Base-by-base conservation (phyloP, 2,888 invertebrate genomes). In the Pediacus dermestoides region DNA sequence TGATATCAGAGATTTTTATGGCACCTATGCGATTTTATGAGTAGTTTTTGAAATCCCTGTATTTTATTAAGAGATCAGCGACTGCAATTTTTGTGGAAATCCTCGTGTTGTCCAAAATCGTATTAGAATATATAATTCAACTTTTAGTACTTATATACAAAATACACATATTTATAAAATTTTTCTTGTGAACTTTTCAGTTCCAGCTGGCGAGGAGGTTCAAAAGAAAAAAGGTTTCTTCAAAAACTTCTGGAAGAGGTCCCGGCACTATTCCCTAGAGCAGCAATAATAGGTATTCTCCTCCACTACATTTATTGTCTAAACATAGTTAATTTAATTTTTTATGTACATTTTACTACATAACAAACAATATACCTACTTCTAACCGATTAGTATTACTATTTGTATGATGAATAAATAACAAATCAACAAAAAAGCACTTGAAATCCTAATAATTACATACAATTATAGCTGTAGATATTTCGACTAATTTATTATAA, bases 211-310 rank as follows among this genome's bases (percentile, higher is more conserved):
- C 57, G 81, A 82, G 58, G 82, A 82, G 52, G 75, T 78, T 58
- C 85, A 86, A 52, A 88, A 88, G 72, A 87, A 88, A 68, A 87
- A 86, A 70, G 87, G 89, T 50, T 88, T 90, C 70, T 90, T 90
- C 74, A 86, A 87, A 71, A 87, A 80, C 67, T 81, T 89, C 56
- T 90, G 89, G 89, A 89, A 89, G 70, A 80, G 86, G 60, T 88
- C 88, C 53, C 82, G 88, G 52, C 88, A 88, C 66, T 85, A 88
- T 67, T 89, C 89, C 49, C 73, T 88, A 70, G 89, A 89, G 70
- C 88, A 88, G 70, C 88, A 88, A 74, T 82, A 81, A 23, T 23
- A 9, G 23, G n/a, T 23, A 44, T 34, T 37, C 30, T 11, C 33
- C 18, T 13, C 25, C 11, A 22, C 13, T n/a, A n/a, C n/a, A n/a